A percentile compares a stretch with the other conserved stretches of the same genome.
Evolutionary conservation across 2,888 invertebrate genomes (phyloP).

Genomic region (Panopea generosa): DNA sequence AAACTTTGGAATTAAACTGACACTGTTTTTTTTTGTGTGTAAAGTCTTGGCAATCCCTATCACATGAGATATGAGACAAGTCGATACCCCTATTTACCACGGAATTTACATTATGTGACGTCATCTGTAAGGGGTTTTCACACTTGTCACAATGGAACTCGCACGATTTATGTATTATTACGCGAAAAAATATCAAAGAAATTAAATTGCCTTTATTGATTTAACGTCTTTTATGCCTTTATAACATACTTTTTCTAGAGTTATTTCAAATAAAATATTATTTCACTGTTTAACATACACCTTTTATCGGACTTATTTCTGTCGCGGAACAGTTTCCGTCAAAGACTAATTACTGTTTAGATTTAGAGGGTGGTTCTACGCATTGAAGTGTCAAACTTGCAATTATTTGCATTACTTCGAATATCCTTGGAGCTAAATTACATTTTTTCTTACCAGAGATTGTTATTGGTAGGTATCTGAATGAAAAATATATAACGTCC

Average conservation of each 20-base stretch:
- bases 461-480: neutral
- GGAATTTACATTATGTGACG: slow-evolving; percentile 36
- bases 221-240: no score
- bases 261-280: no score
- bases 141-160: slow-evolving; percentile 45
- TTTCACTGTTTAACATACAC: no score
- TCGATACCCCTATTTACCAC: slow-evolving; percentile 1
- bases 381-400: slow-evolving; percentile 61
- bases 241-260: no score
- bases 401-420: slow-evolving; percentile 1
- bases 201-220: neutral
- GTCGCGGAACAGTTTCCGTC: slow-evolving; percentile 52
- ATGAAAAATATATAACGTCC: neutral
- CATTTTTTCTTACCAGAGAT: neutral
- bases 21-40: no score
- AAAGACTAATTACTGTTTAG: slow-evolving; percentile 51
- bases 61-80: no score
- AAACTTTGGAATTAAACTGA: no score
- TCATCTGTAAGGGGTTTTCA: slow-evolving; percentile 58
- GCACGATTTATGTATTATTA: slow-evolving; percentile 29
- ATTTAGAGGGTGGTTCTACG: slow-evolving; percentile 77
- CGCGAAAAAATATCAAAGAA: slow-evolving; percentile 2
- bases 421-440: neutral
- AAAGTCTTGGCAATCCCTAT: no score
- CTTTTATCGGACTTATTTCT: slow-evolving; percentile 24